phyloP scores from a whole-genome alignment of 2,113 vertebrate species.

The Pristiophorus japonicus region DNA sequence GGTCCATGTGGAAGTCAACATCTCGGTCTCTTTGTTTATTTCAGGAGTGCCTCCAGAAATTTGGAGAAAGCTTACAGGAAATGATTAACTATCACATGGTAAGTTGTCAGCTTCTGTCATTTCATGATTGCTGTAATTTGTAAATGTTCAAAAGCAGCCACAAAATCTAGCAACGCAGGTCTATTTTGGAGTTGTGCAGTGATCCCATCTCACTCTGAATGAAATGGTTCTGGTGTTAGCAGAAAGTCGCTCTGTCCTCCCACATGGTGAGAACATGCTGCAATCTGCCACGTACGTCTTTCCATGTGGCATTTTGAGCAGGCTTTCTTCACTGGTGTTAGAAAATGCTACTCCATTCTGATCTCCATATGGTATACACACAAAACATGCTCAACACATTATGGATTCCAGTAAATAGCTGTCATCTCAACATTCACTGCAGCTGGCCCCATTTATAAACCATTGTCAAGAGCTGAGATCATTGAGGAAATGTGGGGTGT shows the following conservation, averaged over 20 bases:
- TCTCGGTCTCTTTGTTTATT: slow-evolving; percentile 41
- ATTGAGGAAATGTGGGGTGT: not conserved
- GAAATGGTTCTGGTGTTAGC: not conserved
- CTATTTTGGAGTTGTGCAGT: not conserved
- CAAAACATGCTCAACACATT: not conserved
- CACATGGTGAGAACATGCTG: not conserved
- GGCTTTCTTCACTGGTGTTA: not conserved
- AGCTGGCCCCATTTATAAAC: not conserved
- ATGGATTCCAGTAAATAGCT: too few species aligned
- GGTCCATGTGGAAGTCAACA: not conserved
- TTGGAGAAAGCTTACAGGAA: slow-evolving; percentile 89
- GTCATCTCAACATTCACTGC: not conserved
- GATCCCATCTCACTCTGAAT: not conserved
- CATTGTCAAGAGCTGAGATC: not conserved
- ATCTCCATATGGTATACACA: not conserved
- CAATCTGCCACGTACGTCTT: not conserved
- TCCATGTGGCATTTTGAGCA: not conserved
- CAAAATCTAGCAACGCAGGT: not conserved
- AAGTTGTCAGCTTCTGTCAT: slow-evolving; percentile 42
- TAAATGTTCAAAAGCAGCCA: not conserved
- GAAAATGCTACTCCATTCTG: too few species aligned
- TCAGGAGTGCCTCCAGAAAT: slow-evolving; percentile 91
- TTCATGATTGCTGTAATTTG: too few species aligned
- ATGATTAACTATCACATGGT: slow-evolving; percentile 98
- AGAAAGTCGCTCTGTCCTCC: not conserved